These are phyloP conservation scores for Solenopsis invicta DNA, from an alignment of 1,140 invertebrate genomes.

Conservation along the genomic window DNA sequence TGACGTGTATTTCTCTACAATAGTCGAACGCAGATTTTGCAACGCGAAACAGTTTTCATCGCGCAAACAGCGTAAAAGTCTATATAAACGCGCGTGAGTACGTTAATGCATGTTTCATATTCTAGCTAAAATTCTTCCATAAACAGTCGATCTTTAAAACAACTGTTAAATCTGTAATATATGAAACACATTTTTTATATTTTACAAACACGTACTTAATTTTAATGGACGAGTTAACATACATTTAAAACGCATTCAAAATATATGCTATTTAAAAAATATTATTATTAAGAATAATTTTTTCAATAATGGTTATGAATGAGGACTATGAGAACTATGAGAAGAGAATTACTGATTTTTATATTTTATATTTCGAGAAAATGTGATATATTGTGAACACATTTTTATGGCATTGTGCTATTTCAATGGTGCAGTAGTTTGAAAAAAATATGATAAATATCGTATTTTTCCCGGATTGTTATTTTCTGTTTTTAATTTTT, in stretches of 20 bases:
- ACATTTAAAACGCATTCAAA: neutral
- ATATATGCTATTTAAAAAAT: neutral
- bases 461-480: neutral
- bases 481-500: neutral
- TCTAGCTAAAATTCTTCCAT: neutral
- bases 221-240: neutral
- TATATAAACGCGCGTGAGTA: neutral
- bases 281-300: neutral
- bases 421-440: neutral
- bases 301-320: too few relatives aligned
- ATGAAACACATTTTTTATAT: neutral
- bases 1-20: constrained; percentile 23
- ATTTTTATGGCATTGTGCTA: neutral
- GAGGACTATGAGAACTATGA: too few relatives aligned
- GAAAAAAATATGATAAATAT: neutral
- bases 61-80: constrained; percentile 13
- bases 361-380: neutral
- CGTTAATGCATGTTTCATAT: constrained; percentile 1
- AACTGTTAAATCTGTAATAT: neutral
- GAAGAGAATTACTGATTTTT: neutral
- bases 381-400: neutral
- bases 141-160: constrained; percentile 11
- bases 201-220: neutral
- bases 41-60: neutral
- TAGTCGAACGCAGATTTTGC: constrained; percentile 17